These are phyloP conservation scores for Apis cerana DNA, from an alignment of 1,140 invertebrate species.

Conservation along the genomic window DNA sequence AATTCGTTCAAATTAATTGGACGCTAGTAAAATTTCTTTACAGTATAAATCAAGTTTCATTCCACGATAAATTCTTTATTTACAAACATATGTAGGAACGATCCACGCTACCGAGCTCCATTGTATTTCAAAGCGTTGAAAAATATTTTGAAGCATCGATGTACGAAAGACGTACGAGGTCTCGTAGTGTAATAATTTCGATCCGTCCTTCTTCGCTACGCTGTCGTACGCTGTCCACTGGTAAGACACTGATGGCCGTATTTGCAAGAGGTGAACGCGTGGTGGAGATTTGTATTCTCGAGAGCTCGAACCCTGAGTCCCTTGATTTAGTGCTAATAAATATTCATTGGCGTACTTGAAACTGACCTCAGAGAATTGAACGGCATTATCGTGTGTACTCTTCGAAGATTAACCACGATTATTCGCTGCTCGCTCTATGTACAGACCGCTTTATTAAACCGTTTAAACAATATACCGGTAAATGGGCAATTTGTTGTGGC, in stretches of 20 bases:
- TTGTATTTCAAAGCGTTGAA: no score
- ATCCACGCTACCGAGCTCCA: no score
- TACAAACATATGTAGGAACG: no score
- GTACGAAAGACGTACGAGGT: background rate
- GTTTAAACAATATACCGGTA: background rate
- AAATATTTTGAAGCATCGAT: no score
- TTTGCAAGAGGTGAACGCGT: constrained; percentile 22
- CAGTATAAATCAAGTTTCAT: no score
- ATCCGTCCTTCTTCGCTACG: background rate
- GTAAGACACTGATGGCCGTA: background rate
- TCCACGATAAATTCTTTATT: no score
- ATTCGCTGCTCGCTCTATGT: background rate
- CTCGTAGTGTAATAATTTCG: background rate
- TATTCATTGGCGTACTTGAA: constrained; percentile 48
- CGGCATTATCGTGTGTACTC: constrained; percentile 24
- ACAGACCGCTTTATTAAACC: background rate
- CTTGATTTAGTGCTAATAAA: constrained; percentile 44
- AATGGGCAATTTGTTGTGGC: background rate
- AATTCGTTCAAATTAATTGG: no score
- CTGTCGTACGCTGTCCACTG: background rate
- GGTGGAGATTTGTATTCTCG: constrained; percentile 33
- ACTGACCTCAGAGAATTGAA: constrained; percentile 44
- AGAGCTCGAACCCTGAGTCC: background rate
- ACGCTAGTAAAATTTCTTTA: no score
- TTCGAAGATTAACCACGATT: constrained; percentile 26